Evolutionary conservation across 2,797 vertebrate genomes (phyloP), one percentile per base, ranked within the genome.

Genomic region (Gymnoscopelus microlampas): DNA sequence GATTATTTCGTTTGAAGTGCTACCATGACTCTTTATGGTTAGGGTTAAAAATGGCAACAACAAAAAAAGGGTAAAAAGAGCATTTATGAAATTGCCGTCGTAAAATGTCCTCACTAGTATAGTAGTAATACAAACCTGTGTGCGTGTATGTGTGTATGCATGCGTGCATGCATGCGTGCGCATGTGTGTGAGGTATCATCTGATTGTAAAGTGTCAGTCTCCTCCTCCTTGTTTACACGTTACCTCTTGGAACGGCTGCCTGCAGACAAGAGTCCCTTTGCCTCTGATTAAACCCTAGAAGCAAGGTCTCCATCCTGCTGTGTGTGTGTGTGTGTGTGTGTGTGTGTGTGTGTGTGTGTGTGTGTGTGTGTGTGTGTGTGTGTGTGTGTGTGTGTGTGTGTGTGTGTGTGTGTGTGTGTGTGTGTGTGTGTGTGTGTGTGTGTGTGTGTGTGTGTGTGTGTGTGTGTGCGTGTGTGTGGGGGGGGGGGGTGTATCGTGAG

Each of bases 251-350:
- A 75, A 70, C n/a, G 14, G 15, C 26, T 29, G 26, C 26, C 26
- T 29, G 26, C 26, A 29, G 26, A 77, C 49, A 32, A 79, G 72
- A 83, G 77, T 81, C 62, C 81, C 78, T 74, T 73, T 67, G 69
- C 69, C 64, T 82, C 74, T 83, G 85, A 88, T 87, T 85, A 88
- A 85, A 87, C 76, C 76, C 85, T 79, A 68, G 24, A 82, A 88
- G 80, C 81, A 71, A 77, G 63, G 80, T 73, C 80, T 83, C 81
- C 51, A 71, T 85, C 71, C 70, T 79, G 73, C 70, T 68, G 70
- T 68, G 24, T 74, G 70, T 64, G 29, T 4, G 0, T 65, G 68
- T 62, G 59, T 63, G 64, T 4, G 1, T 60, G 60, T 19, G 61
- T 68, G 73, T 61, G 64, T 44, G 51, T 54, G 35, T 47, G 63